phyloP scores from a whole-genome alignment of 2,113 vertebrate species.

The Blennius ocellaris region DNA sequence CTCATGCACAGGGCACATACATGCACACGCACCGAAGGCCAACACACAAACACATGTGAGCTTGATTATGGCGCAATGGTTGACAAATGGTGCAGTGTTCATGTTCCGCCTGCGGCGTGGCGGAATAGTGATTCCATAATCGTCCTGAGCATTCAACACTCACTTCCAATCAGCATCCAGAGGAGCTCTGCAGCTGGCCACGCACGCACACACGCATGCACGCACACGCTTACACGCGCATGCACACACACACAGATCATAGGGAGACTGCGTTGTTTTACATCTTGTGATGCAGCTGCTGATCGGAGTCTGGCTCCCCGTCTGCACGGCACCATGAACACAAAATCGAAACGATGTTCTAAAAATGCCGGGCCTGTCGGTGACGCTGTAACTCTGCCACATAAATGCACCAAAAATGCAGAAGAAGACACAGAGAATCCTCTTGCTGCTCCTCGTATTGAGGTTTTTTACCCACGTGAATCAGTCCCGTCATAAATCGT shows the following conservation, averaged over 20 bases:
- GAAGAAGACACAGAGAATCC: too few species aligned
- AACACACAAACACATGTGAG: constrained; percentile 59
- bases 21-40: neutral
- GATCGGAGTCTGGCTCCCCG: too few species aligned
- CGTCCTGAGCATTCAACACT: constrained; percentile 77
- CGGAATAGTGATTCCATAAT: constrained; percentile 81
- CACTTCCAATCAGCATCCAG: constrained; percentile 80
- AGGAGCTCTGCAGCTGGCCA: constrained; percentile 68
- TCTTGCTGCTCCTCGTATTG: too few species aligned
- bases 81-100: constrained; percentile 78
- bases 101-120: constrained; percentile 78
- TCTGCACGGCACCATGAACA: too few species aligned
- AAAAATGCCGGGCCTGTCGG: too few species aligned
- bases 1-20: neutral
- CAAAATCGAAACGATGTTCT: too few species aligned
- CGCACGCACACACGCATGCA: constrained; percentile 46
- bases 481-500: too few species aligned
- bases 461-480: too few species aligned
- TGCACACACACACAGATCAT: constrained; percentile 3
- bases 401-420: too few species aligned
- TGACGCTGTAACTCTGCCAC: too few species aligned
- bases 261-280: too few species aligned
- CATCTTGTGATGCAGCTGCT: too few species aligned
- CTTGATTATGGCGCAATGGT: constrained; percentile 73
- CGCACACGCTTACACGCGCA: constrained; percentile 14